Conservation (phyloP, 2,797 vertebrate species). For the Enteromius thamalakanensis region DNA sequence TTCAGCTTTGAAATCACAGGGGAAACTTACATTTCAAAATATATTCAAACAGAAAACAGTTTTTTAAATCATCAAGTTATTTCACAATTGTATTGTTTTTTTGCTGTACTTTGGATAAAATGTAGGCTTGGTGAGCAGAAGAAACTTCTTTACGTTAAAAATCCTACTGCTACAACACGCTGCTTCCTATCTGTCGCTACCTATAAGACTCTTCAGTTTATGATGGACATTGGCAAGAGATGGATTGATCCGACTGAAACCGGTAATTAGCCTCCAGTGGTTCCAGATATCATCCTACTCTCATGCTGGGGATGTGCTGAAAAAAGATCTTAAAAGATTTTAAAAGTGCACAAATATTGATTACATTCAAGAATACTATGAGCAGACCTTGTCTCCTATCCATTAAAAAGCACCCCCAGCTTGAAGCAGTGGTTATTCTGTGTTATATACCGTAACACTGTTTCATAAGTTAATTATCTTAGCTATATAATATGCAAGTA, state of each 20-base stretch:
- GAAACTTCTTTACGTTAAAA: no score
- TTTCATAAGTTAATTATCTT: not conserved
- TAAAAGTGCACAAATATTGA: conserved; percentile 25
- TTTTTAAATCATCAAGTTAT: no score
- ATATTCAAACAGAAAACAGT: no score
- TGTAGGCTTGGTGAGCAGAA: no score
- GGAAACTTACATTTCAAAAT: no score
- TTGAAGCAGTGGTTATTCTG: not conserved
- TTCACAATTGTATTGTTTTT: no score
- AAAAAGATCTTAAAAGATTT: conserved; percentile 1
- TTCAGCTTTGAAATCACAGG: no score
- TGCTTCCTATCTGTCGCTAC: not conserved
- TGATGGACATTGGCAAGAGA: conserved; percentile 2
- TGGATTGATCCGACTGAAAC: conserved; percentile 12
- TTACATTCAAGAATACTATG: not conserved
- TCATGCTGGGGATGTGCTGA: conserved; percentile 8
- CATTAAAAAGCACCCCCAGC: not conserved
- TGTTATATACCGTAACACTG: not conserved
- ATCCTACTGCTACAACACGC: not conserved
- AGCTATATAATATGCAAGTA: not conserved
- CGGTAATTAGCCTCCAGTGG: conserved; percentile 40
- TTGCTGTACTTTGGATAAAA: no score
- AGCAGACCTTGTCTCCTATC: not conserved
- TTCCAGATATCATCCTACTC: conserved; percentile 1
- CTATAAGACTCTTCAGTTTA: conserved; percentile 6